A percentile compares a stretch with the other conserved stretches of the same genome.
Evolutionary conservation across 2,797 vertebrate species (phyloP).

Genomic region (Clangula hyemalis): DNA sequence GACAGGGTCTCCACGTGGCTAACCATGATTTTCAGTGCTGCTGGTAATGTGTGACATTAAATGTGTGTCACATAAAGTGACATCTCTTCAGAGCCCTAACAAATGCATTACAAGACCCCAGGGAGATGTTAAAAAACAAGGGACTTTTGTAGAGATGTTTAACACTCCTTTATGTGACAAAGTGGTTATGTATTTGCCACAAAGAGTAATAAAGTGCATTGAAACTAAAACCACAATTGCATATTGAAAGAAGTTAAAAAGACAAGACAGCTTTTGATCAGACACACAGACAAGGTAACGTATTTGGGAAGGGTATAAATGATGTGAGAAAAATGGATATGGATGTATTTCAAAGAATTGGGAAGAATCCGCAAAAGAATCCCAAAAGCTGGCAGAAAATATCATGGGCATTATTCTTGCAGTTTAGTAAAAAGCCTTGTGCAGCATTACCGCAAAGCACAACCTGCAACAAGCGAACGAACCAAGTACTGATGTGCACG

Average conservation of each 20-base stretch:
- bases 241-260: not conserved
- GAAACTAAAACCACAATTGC: not conserved
- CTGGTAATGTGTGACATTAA: fast-evolving
- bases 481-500: not conserved
- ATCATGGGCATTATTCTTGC: not conserved
- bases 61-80: too few species aligned
- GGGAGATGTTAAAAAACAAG: slow-evolving; percentile 27
- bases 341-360: not conserved
- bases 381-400: not conserved
- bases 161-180: not conserved
- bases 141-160: not conserved
- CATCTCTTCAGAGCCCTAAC: slow-evolving; percentile 10
- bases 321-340: not conserved
- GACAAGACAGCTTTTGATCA: not conserved
- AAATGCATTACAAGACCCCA: slow-evolving; percentile 12
- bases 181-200: not conserved
- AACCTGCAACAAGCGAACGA: not conserved
- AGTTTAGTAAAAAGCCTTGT: not conserved
- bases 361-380: not conserved
- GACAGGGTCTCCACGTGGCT: not conserved
- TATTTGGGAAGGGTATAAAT: not conserved
- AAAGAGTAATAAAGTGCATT: not conserved
- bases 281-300: not conserved
- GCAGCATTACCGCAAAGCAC: not conserved
- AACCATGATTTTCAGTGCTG: not conserved